A percentile compares a stretch with the other conserved stretches of the same genome.
phyloP scores from a whole-genome alignment of 2,888 invertebrate species.

The Neuroscelio doddi region DNA sequence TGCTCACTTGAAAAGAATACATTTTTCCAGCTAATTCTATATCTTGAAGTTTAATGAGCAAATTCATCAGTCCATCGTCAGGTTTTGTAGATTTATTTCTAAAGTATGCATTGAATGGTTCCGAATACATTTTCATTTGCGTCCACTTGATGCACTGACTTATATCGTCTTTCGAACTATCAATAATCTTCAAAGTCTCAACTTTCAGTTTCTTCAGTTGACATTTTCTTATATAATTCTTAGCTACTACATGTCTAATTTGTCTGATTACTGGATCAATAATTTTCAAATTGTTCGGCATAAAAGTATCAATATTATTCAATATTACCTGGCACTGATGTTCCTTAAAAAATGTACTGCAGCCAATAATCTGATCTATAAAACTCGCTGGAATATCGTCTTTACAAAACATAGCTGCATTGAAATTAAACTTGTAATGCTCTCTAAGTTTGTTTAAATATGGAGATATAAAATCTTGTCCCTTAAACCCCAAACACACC shows the following conservation, averaged over 20 bases:
- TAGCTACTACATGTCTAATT: constrained; percentile 65
- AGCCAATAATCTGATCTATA: constrained; percentile 78
- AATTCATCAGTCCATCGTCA: constrained; percentile 61
- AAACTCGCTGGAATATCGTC: constrained; percentile 78
- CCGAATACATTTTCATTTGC: constrained; percentile 73
- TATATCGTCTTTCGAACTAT: constrained; percentile 74
- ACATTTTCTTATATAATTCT: constrained; percentile 77
- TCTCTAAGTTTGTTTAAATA: constrained; percentile 73
- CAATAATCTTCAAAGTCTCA: constrained; percentile 65
- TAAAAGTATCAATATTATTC: constrained; percentile 78
- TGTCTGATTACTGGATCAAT: constrained; percentile 50
- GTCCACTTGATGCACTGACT: constrained; percentile 72
- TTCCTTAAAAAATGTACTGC: constrained; percentile 79
- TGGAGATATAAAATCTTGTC: constrained; percentile 68
- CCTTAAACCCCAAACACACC: constrained; percentile 79
- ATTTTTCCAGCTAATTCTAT: constrained; percentile 14
- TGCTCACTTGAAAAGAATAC: constrained; percentile 54
- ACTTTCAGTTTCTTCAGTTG: constrained; percentile 74
- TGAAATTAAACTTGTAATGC: constrained; percentile 72
- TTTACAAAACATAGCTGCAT: constrained; percentile 76
- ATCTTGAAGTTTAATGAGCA: constrained; percentile 9
- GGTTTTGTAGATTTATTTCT: constrained; percentile 72
- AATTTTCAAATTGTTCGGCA: constrained; percentile 49
- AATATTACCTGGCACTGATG: constrained; percentile 80
- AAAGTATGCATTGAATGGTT: constrained; percentile 77